Evolutionary conservation across 2,797 vertebrate genomes (phyloP), one percentile per base, ranked within the genome.

Genomic region (Siniperca scherzeri): DNA sequence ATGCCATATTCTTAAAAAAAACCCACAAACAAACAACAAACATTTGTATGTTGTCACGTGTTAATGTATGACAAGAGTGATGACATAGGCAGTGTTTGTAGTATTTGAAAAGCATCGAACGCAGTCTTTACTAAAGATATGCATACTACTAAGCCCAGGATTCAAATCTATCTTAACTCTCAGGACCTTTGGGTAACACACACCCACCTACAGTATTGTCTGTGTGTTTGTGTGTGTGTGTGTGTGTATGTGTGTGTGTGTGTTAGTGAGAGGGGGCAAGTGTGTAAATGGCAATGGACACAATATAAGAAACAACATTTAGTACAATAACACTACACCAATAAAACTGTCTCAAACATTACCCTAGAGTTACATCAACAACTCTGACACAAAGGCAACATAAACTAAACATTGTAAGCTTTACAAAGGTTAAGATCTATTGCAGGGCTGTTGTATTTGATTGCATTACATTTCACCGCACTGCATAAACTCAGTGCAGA

Each of bases 91-190:
- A 22, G 11, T 80, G 17, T 57, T 73, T 74, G n/a, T 38, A 4
- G 25, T 17, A 22, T 60, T 67, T 38, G 21, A 70, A 36, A 68
- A 67, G 38, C 1, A 7, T 36, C 21, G 84, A 25, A 75, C 66
- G 66, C 38, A 55, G 21, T 14, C 5, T 16, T 10, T 33, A 16
- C 22, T 71, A 1, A 79, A 79, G 27, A 81, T 72, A 78, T 78
- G 55, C 77, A 59, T 38, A 19, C 55, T 50, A 7, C 30, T n/a
- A 62, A 76, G 1, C 80, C 84, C 44, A 83, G 66, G 4, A 36
- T 74, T 70, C 56, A 46, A 50, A 86, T 89, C 73, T 78, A 62
- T 77, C 64, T 81, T 78, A 42, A 55, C 59, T 74, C 22, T 40
- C 12, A 59, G 52, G 70, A 82, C 74, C 78, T 79, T 36, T 27